These are phyloP conservation scores for Heliothis subflexa DNA, from an alignment of 1,140 invertebrate genomes.

Conservation along the genomic window DNA sequence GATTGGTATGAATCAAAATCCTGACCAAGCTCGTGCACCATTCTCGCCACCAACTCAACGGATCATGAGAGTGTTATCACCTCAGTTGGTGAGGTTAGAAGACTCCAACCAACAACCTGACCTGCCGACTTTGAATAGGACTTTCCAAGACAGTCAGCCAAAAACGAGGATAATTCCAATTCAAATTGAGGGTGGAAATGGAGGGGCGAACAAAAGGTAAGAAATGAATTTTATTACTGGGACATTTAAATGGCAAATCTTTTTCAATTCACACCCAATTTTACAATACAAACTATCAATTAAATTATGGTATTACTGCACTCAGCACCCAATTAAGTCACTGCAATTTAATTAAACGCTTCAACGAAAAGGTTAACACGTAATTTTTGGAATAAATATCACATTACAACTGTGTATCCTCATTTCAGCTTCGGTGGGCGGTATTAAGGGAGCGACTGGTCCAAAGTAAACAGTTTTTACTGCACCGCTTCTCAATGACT, in stretches of 20 bases:
- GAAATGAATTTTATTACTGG: constrained; percentile 21
- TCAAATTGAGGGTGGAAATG: constrained; percentile 81
- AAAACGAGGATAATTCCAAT: constrained; percentile 86
- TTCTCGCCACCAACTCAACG: constrained; percentile 81
- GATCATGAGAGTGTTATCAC: constrained; percentile 83
- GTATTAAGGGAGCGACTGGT: constrained; percentile 79
- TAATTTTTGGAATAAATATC: constrained; percentile 18
- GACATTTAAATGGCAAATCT: not conserved
- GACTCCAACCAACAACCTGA: constrained; percentile 70
- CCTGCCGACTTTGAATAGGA: constrained; percentile 75
- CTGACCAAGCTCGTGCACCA: constrained; percentile 58
- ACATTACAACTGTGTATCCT: constrained; percentile 55
- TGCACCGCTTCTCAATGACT: constrained; percentile 73
- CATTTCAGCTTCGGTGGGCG: constrained; percentile 85
- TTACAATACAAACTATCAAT: not conserved
- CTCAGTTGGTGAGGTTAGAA: constrained; percentile 81
- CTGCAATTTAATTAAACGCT: not conserved
- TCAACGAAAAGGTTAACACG: not conserved
- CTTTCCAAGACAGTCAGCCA: constrained; percentile 74
- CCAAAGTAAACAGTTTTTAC: constrained; percentile 83
- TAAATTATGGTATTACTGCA: not conserved
- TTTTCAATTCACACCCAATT: not conserved
- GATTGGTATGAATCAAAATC: constrained; percentile 80
- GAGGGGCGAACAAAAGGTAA: constrained; percentile 79
- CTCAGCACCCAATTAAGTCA: not conserved